Percentiles rank a stretch among this genome's conserved stretches.
Evolutionary conservation across 2,888 invertebrate species (phyloP).

Genomic region (Cantharis rustica): DNA sequence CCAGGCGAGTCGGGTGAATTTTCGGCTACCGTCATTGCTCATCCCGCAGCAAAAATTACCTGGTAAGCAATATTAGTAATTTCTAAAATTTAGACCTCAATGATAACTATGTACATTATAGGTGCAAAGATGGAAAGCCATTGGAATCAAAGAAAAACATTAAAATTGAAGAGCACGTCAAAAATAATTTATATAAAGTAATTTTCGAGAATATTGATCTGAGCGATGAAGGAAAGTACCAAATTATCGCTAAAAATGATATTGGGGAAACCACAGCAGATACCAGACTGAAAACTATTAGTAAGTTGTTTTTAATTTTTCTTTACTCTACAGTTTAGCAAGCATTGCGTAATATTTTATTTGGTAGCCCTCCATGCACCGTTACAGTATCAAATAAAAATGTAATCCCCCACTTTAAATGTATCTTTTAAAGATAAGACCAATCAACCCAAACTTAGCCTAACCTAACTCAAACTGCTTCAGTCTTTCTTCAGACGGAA

Average conservation of each 20-base stretch:
- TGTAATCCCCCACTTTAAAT: no score
- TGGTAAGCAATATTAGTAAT: slow-evolving; percentile 64
- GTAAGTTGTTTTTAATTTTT: slow-evolving; percentile 55
- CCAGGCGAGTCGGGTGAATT: slow-evolving; percentile 81
- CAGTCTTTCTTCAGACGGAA: no score
- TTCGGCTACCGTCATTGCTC: slow-evolving; percentile 82
- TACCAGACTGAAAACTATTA: slow-evolving; percentile 73
- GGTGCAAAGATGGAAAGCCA: slow-evolving; percentile 68
- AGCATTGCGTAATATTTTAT: background rate
- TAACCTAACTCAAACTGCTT: no score
- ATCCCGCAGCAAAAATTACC: slow-evolving; percentile 86
- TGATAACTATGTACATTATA: slow-evolving; percentile 38
- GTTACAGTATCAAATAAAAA: no score
- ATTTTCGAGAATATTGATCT: slow-evolving; percentile 71
- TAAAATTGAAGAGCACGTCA: slow-evolving; percentile 65
- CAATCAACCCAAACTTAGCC: no score
- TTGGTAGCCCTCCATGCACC: no score
- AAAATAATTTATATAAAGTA: slow-evolving; percentile 71
- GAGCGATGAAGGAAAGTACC: slow-evolving; percentile 79
- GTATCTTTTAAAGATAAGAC: no score
- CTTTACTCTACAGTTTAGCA: background rate
- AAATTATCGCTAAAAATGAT: slow-evolving; percentile 76
- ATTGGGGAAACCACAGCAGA: slow-evolving; percentile 73
- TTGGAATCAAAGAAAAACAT: slow-evolving; percentile 64
- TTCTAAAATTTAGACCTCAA: background rate